Evolutionary conservation across 2,797 vertebrate species (phyloP), one percentile per base, ranked within the genome.

Genomic region (Heterohyrax brucei): DNA sequence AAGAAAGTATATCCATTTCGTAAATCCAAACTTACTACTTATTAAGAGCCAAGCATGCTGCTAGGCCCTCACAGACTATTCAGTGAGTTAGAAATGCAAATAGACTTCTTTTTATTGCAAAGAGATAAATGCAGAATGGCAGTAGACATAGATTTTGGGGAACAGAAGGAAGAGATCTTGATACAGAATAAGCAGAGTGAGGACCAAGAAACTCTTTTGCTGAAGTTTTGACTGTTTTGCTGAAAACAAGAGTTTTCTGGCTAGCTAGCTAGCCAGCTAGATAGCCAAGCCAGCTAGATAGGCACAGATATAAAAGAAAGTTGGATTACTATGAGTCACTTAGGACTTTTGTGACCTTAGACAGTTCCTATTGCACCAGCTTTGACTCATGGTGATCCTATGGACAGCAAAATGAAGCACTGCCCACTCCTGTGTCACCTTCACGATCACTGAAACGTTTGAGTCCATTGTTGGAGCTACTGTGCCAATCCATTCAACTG

Each of bases 1-100:
- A 75, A 87, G 81, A 75, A 72, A 56, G n/a, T 44, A 30, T 21
- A 90, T 85, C 28, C 93, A 16, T 62, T 92, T 39, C 61, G 6
- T 53, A 89, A 66, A 82, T 39, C 86, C 33, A 19, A 66, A 30
- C 3, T 50, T 39, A 73, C 28, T 82, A n/a, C 21, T 56, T 64
- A 73, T 61, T 78, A 92, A 66, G 46, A 73, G 26, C 1, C 10
- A 46, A 64, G 1, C 22, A 39, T 85, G 83, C 39, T 90, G 21
- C 10, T 82, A 22, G 39, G 33, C 13, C 46, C 10, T 61, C 56
- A 33, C 19, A 50, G 22, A 53, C 28, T 62, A 4, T 72, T 24
- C 66, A 59, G 64, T 50, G 77, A 53, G 12, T 22, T 50, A 59
- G 19, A 79, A 13, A 12, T 10, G 19, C 39, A 79, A 66, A 91